Conservation (phyloP, 2,888 invertebrate genomes). For the Aphodius granarius region DNA sequence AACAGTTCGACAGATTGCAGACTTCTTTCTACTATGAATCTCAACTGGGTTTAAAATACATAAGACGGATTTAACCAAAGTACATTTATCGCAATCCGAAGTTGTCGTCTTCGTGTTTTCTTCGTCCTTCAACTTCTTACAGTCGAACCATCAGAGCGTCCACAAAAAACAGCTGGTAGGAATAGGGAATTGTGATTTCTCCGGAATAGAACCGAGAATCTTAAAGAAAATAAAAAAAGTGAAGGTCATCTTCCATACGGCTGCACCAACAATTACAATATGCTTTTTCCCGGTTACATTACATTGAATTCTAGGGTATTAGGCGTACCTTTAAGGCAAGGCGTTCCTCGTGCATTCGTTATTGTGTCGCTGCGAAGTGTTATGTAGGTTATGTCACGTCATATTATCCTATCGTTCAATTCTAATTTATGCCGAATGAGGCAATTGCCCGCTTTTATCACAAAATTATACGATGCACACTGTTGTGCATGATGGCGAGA, state of each 20-base stretch:
- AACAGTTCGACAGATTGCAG: background rate
- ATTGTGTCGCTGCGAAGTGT: background rate
- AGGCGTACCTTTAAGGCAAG: background rate
- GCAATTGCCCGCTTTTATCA: background rate
- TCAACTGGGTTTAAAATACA: background rate
- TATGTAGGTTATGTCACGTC: background rate
- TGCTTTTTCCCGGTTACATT: background rate
- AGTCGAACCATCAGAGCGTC: background rate
- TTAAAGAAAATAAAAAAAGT: background rate
- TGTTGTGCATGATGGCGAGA: background rate
- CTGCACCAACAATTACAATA: background rate
- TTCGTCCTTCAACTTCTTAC: background rate
- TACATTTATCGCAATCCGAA: background rate
- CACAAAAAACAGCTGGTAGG: background rate
- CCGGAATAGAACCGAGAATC: conserved; percentile 8
- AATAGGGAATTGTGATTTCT: conserved; percentile 7
- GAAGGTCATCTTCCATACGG: background rate
- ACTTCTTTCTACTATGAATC: background rate
- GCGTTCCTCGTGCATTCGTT: background rate
- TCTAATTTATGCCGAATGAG: background rate
- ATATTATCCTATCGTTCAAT: background rate
- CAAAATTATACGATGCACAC: background rate
- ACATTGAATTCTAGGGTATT: background rate
- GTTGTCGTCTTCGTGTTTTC: background rate
- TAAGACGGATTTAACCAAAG: background rate